Percentiles rank a stretch among this genome's conserved stretches.
Conservation (phyloP, 2,113 vertebrate genomes). For the Tragelaphus strepsiceros region DNA sequence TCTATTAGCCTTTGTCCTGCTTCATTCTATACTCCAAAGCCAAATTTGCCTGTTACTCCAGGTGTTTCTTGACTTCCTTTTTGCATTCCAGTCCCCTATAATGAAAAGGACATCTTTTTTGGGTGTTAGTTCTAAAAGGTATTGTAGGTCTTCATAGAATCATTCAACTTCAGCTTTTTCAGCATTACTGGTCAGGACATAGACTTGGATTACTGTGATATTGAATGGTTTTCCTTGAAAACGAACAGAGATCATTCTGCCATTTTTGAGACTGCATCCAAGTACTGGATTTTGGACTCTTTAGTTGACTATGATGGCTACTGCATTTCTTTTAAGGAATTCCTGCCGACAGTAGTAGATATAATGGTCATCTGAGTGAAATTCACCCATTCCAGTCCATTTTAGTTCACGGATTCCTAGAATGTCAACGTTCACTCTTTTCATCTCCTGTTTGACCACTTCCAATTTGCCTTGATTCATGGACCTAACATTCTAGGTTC, state of each 20-base stretch:
- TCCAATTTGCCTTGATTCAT: not conserved
- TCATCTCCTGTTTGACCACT: not conserved
- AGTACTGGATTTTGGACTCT: not conserved
- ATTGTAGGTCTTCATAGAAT: not conserved
- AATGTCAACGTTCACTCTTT: rapidly evolving
- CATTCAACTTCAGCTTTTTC: not conserved
- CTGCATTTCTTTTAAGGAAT: not conserved
- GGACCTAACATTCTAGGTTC: not conserved
- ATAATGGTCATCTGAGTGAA: not conserved
- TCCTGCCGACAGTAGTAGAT: not conserved
- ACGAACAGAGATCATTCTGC: not conserved
- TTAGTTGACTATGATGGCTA: not conserved
- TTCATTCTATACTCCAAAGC: not conserved
- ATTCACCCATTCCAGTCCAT: not conserved
- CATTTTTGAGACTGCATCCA: not conserved
- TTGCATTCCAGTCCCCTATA: not conserved
- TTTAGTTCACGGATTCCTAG: not conserved
- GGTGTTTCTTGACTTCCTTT: not conserved
- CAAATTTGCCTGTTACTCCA: not conserved
- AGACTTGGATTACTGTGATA: not conserved
- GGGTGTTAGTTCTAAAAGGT: not conserved
- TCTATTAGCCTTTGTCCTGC: not conserved
- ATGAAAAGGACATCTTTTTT: not conserved
- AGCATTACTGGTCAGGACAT: not conserved
- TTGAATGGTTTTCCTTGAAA: not conserved